These are phyloP conservation scores for Petrosia ficiformis DNA, from an alignment of 37 sponge, comb jelly and placozoan species.

Conservation along the genomic window DNA sequence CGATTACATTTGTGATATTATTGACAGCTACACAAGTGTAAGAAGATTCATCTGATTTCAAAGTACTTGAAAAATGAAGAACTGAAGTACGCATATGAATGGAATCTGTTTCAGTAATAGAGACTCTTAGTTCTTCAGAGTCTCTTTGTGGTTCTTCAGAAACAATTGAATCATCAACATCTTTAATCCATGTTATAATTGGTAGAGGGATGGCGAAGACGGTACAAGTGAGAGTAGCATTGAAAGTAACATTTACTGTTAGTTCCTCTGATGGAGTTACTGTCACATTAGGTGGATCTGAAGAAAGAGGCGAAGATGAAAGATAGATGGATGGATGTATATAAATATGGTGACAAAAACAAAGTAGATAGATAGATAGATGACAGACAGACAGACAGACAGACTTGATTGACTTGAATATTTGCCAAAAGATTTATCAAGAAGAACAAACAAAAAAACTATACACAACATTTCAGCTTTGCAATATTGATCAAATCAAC, in stretches of 20 bases:
- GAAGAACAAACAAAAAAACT: too few relatives aligned
- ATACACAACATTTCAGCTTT: too few relatives aligned
- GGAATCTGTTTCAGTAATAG: neutral
- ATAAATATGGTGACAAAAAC: too few relatives aligned
- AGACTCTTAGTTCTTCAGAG: too few relatives aligned
- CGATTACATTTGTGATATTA: conserved; percentile 1
- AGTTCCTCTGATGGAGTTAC: neutral
- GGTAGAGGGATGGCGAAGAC: conserved; percentile 9
- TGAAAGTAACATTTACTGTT: conserved; percentile 6
- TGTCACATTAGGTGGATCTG: conserved; percentile 15
- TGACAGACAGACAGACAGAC: too few relatives aligned
- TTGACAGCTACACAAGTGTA: conserved; percentile 11
- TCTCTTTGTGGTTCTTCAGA: neutral
- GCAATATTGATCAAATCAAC: too few relatives aligned
- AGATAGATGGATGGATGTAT: too few relatives aligned
- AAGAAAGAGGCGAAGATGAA: neutral
- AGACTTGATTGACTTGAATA: too few relatives aligned
- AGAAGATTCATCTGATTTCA: neutral
- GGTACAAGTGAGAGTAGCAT: conserved; percentile 1
- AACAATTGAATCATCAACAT: neutral
- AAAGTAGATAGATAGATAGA: too few relatives aligned
- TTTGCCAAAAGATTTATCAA: too few relatives aligned
- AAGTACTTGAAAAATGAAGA: neutral
- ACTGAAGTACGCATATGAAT: neutral
- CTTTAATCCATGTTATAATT: neutral